Evolutionary conservation across 2,888 invertebrate genomes (phyloP).

Genomic region (Oligia strigilis): DNA sequence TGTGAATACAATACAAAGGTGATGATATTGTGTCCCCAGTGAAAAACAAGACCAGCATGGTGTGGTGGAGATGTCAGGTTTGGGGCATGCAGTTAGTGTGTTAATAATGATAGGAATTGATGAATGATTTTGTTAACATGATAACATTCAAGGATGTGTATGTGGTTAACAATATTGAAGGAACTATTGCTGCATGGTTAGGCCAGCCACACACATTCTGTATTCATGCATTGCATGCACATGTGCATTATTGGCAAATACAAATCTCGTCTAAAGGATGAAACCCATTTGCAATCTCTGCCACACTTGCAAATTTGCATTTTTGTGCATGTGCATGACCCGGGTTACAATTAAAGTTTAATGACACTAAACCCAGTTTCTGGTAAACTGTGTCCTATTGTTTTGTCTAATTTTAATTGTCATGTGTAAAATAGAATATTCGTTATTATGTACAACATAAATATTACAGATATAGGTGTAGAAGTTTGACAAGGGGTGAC

Average conservation of each 20-base stretch:
- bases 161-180: neutral
- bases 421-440: neutral
- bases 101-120: neutral
- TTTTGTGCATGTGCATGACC: neutral
- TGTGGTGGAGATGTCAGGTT: conserved; percentile 64
- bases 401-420: no score
- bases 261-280: neutral
- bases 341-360: neutral
- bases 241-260: neutral
- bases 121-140: neutral
- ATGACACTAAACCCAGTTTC: neutral
- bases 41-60: conserved; percentile 64
- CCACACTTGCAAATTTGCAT: neutral
- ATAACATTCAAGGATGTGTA: neutral
- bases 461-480: no score
- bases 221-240: neutral
- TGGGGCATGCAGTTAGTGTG: conserved; percentile 32
- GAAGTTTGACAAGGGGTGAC: neutral
- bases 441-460: no score
- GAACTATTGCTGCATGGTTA: neutral
- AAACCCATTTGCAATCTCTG: neutral
- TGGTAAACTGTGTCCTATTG: neutral
- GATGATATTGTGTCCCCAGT: conserved; percentile 63
- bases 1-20: conserved; percentile 55
- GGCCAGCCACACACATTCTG: neutral